Base-by-base conservation (phyloP, 2,113 vertebrate species). In the Ovis aries region DNA sequence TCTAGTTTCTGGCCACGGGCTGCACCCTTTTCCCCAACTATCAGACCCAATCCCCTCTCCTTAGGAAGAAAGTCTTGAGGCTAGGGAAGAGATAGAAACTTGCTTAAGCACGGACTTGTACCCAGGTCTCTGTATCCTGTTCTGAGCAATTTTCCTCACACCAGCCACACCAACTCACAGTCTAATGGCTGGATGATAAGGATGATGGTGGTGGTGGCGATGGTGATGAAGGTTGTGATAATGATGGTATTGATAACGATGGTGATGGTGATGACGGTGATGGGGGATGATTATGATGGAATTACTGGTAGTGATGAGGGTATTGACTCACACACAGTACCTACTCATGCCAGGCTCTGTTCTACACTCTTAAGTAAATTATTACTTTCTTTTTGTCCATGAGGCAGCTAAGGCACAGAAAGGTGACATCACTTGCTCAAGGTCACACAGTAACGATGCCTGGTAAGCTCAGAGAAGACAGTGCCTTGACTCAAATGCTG, bases 161-260 rank as follows among this genome's bases (percentile, higher is more conserved):
- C 17, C 64, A n/a, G 64, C 11, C 43, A 60, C 64, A 48, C 13
- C n/a, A 36, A 48, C 33, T 21, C 40, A 36, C 57, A 80, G 40
- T 36, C 10, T 21, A 57, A 50, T 4, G 40, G 19, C 33, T 57
- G 57, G n/a, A 17, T 57, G 64, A 45, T 33, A 23, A 77, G 0
- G 62, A 31, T 40, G 23, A 7, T 9, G 59, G 55, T 15, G 80
- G n/a, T 21, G 8, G 12, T 80, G 27, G 59, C 27, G 13, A 29
- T 14, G 59, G 13, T 14, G 59, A 60, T 3, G 60, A 7, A 45
- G 17, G 25, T 59, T 4, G 1, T 43, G 33, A 1, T 50, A 36
- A 3, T 48, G 25, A 7, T 53, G 16, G 23, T 57, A 1, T 0
- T 31, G 31, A 3, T 29, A n/a, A 2, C 21, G 23, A 9, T 29